phyloP scores from a whole-genome alignment of 2,797 vertebrate genomes.

The Tadarida brasiliensis region DNA sequence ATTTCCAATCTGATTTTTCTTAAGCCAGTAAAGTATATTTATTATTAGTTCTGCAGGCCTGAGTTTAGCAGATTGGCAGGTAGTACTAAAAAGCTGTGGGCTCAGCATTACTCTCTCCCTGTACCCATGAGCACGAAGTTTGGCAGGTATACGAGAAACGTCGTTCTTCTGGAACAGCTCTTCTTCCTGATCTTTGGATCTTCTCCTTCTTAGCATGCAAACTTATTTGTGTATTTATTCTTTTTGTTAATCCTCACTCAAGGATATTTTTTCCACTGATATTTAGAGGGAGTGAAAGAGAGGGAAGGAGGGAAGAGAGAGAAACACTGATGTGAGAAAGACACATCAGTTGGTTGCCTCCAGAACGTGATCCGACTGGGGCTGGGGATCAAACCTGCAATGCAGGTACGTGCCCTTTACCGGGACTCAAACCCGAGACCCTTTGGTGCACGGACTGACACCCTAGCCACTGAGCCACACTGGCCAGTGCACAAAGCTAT shows the following conservation, averaged over 20 bases:
- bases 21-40: background rate
- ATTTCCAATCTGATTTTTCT: conserved; percentile 3
- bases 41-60: background rate
- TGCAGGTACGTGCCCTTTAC: too few relatives aligned
- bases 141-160: background rate
- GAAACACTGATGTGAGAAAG: too few relatives aligned
- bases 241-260: too few relatives aligned
- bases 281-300: too few relatives aligned
- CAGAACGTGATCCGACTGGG: too few relatives aligned
- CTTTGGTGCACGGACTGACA: too few relatives aligned
- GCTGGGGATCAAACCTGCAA: too few relatives aligned
- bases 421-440: too few relatives aligned
- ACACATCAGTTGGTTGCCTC: too few relatives aligned
- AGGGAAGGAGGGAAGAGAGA: too few relatives aligned
- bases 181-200: background rate
- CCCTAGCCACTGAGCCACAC: too few relatives aligned
- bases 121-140: background rate
- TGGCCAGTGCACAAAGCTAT: background rate
- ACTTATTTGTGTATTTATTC: background rate
- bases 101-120: background rate
- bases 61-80: background rate
- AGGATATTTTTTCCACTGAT: too few relatives aligned
- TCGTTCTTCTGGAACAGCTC: background rate
- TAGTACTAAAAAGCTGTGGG: background rate
- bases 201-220: background rate